Conservation (phyloP, 2,888 invertebrate species). For the Melanotus villosus region DNA sequence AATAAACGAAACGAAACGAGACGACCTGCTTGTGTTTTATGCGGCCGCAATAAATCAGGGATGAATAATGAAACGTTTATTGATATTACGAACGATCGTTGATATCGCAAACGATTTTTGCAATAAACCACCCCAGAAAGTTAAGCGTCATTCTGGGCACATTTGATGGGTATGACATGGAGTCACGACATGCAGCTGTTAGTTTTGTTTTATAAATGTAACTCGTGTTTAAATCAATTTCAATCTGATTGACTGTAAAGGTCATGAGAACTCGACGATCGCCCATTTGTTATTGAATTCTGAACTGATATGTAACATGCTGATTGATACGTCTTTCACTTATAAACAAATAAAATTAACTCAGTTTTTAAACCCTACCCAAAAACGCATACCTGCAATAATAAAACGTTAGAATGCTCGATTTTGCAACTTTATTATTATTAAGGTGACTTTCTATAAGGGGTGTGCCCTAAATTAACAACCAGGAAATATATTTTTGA, state of each 20-base stretch:
- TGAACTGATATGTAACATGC: conserved; percentile 37
- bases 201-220: conserved; percentile 42
- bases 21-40: not conserved
- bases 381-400: not conserved
- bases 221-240: conserved; percentile 44
- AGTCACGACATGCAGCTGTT: conserved; percentile 38
- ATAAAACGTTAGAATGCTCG: not conserved
- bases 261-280: conserved; percentile 44
- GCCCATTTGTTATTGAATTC: conserved; percentile 39
- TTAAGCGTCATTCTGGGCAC: conserved; percentile 10
- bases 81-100: no score
- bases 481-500: conserved; percentile 6
- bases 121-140: conserved; percentile 32
- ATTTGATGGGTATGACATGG: conserved; percentile 24
- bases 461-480: conserved; percentile 16
- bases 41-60: not conserved
- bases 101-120: no score
- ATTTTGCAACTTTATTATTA: not conserved
- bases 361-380: not conserved
- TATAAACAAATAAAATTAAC: conserved; percentile 17
- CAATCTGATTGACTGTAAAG: conserved; percentile 43
- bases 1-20: no score
- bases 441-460: conserved; percentile 2
- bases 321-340: conserved; percentile 34
- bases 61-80: conserved; percentile 3